These are phyloP conservation scores for Schrankia costaestrigalis DNA, from an alignment of 2,888 invertebrate species.

Conservation along the genomic window DNA sequence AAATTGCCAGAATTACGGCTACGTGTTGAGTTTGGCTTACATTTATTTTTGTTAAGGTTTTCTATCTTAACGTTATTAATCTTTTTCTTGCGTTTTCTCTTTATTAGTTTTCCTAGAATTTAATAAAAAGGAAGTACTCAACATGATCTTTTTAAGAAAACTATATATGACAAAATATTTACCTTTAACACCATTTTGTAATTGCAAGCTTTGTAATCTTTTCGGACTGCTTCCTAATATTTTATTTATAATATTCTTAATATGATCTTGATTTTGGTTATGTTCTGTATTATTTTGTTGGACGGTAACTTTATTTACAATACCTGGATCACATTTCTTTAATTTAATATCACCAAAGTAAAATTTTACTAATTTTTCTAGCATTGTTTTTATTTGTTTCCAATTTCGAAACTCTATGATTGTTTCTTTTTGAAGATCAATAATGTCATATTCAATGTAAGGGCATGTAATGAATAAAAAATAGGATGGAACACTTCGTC, in stretches of 20 bases:
- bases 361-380: conserved; percentile 58
- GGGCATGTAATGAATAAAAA: conserved; percentile 80
- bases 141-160: neutral
- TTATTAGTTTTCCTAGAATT: conserved; percentile 51
- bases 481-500: conserved; percentile 61
- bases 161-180: conserved; percentile 4
- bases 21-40: conserved; percentile 13
- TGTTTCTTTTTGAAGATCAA: conserved; percentile 66
- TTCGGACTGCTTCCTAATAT: conserved; percentile 57
- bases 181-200: conserved; percentile 71
- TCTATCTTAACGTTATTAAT: neutral
- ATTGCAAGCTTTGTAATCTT: conserved; percentile 46
- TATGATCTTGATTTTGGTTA: conserved; percentile 56
- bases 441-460: conserved; percentile 75
- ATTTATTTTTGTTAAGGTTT: neutral
- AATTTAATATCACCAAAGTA: conserved; percentile 46
- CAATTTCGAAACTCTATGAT: conserved; percentile 80
- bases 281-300: conserved; percentile 18
- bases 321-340: conserved; percentile 27
- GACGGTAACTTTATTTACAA: neutral
- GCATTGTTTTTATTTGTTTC: conserved; percentile 53
- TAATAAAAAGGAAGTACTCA: neutral
- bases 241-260: conserved; percentile 62
- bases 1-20: too few relatives aligned
- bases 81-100: conserved; percentile 40